Conservation (phyloP, 2,113 vertebrate species). For the Phyllostomus hastatus region DNA sequence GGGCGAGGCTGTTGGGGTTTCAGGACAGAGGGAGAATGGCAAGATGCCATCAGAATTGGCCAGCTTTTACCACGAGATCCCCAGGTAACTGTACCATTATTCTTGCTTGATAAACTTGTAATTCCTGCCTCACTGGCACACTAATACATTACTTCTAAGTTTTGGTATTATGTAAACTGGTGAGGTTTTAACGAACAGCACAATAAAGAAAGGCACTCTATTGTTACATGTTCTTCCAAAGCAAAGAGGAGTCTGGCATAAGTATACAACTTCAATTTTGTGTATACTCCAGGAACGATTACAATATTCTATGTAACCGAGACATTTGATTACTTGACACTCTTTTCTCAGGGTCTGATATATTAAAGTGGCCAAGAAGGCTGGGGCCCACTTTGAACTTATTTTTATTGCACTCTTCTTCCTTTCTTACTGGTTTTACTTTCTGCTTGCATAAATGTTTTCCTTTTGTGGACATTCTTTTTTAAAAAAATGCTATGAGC, state of each 20-base stretch:
- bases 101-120: neutral
- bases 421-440: neutral
- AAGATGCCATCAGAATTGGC: neutral
- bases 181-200: neutral
- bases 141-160: neutral
- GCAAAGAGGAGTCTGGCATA: neutral
- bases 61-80: neutral
- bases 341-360: neutral
- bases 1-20: slow-evolving; percentile 61
- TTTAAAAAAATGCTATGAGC: neutral
- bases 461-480: neutral
- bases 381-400: neutral
- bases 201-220: neutral
- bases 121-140: neutral
- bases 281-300: neutral
- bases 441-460: neutral
- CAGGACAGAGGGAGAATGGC: neutral
- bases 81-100: neutral
- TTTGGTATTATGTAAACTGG: neutral
- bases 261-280: neutral
- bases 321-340: neutral
- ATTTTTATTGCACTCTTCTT: neutral
- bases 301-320: neutral
- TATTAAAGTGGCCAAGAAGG: neutral
- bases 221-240: neutral